phyloP scores from a whole-genome alignment of 1,140 invertebrate genomes.

The Aricia agestis region DNA sequence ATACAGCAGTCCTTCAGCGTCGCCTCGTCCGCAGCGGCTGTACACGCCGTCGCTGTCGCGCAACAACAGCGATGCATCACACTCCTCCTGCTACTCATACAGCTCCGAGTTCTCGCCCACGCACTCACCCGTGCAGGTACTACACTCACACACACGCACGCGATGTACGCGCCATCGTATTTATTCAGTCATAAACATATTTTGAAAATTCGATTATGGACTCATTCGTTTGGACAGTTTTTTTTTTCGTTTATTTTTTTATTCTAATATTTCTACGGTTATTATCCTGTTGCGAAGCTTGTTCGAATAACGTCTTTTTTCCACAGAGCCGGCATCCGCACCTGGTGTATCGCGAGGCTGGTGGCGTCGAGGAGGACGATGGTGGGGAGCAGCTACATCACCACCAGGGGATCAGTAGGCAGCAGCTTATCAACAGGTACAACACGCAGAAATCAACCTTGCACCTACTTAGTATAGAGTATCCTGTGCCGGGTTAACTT shows the following conservation, averaged over 20 bases:
- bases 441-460: too few species aligned
- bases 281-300: too few species aligned
- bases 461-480: too few species aligned
- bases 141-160: slow-evolving; percentile 88
- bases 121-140: slow-evolving; percentile 88
- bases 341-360: slow-evolving; percentile 56
- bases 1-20: slow-evolving; percentile 89
- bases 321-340: slow-evolving; percentile 62
- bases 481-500: too few species aligned
- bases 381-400: slow-evolving; percentile 61
- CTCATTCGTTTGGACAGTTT: too few species aligned
- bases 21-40: slow-evolving; percentile 89
- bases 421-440: slow-evolving; percentile 86
- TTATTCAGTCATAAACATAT: too few species aligned
- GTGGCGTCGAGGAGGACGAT: slow-evolving; percentile 58
- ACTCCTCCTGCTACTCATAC: slow-evolving; percentile 88
- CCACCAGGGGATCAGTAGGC: slow-evolving; percentile 86
- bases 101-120: slow-evolving; percentile 86
- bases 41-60: slow-evolving; percentile 89
- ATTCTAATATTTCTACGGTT: too few species aligned
- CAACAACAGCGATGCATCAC: slow-evolving; percentile 93
- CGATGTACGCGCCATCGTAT: too few species aligned
- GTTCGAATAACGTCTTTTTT: not conserved
- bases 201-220: too few species aligned
- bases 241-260: too few species aligned